Conservation (phyloP, 2,797 vertebrate species). For the Crax fasciolata region DNA sequence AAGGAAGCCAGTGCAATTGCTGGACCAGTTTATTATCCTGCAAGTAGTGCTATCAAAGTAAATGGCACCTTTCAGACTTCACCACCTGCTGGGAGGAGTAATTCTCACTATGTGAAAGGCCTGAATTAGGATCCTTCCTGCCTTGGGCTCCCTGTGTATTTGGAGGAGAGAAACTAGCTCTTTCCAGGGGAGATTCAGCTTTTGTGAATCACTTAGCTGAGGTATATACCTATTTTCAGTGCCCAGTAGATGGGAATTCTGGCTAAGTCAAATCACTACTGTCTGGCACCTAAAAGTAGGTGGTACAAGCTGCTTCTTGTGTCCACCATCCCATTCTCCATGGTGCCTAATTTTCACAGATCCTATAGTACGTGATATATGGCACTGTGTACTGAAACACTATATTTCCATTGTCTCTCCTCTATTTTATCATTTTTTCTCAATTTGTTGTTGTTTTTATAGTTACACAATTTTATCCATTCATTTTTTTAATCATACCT, state of each 20-base stretch:
- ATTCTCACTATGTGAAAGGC: neutral
- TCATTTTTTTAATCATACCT: neutral
- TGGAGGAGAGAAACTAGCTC: neutral
- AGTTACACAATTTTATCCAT: accelerated
- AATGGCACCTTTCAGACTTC: neutral
- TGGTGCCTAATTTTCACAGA: neutral
- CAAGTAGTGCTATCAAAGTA: neutral
- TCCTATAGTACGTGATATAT: accelerated
- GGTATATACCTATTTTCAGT: neutral
- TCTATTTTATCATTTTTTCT: neutral
- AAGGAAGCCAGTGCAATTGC: neutral
- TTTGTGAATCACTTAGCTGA: neutral
- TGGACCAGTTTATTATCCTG: neutral
- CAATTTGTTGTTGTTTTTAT: neutral
- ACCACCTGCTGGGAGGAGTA: neutral
- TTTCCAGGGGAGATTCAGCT: neutral
- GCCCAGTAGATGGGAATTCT: neutral
- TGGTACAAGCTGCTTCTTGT: neutral
- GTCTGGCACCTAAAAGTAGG: neutral
- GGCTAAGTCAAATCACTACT: neutral
- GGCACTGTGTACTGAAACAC: neutral
- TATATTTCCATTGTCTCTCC: neutral
- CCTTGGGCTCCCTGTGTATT: neutral
- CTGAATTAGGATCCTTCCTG: neutral
- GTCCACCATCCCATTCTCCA: neutral